These are phyloP conservation scores for Natator depressus DNA, from an alignment of 2,113 vertebrate genomes.

Conservation along the genomic window DNA sequence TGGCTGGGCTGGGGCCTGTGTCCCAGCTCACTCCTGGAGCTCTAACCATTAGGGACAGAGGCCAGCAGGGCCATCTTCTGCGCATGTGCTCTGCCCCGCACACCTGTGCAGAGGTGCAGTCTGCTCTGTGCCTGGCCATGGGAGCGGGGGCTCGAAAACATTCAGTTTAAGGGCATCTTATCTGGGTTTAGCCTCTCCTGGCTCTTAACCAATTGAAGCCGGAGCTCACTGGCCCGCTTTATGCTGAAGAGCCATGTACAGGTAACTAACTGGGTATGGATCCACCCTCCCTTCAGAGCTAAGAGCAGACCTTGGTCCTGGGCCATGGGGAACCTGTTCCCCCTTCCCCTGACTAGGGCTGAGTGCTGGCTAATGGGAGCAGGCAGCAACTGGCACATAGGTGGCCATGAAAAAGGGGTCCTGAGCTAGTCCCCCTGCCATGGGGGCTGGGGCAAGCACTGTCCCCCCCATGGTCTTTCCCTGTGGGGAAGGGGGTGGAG, in stretches of 20 bases:
- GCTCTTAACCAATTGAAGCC: neutral
- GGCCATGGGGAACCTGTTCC: neutral
- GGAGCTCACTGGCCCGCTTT: neutral
- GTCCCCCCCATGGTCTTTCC: neutral
- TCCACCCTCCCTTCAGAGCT: too few species aligned
- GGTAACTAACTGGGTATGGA: too few species aligned
- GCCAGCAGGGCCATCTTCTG: neutral
- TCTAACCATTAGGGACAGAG: neutral
- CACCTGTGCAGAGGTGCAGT: too few species aligned
- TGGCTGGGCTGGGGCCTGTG: neutral
- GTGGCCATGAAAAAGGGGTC: neutral
- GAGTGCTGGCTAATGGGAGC: accelerated
- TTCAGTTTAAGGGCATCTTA: neutral
- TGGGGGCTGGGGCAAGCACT: neutral
- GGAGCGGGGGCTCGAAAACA: neutral
- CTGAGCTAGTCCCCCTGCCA: neutral
- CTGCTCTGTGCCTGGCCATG: neutral
- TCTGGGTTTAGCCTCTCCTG: neutral
- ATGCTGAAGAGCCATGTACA: too few species aligned
- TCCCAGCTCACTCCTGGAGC: neutral
- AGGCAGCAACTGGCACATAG: too few species aligned
- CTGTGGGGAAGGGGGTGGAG: neutral
- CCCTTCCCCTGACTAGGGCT: neutral
- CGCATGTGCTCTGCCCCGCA: neutral
- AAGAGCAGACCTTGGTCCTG: too few species aligned